Percentiles rank a stretch among this genome's conserved stretches.
Evolutionary conservation across 2,888 invertebrate species (phyloP).

Genomic region (Hoplodrina blanda): DNA sequence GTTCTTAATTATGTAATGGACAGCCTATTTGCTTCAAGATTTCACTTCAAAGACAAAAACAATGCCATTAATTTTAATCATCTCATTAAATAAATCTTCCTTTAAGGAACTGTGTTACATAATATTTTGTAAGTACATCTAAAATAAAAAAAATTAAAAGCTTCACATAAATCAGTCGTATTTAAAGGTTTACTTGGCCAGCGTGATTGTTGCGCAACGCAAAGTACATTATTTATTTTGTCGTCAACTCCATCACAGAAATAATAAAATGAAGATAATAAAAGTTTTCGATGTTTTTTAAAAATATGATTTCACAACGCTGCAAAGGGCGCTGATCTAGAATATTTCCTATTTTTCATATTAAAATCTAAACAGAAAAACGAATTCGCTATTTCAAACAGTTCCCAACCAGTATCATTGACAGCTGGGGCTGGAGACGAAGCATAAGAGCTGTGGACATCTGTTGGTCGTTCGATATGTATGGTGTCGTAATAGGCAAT

Average conservation of each 20-base stretch:
- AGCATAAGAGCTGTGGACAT: background rate
- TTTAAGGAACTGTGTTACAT: constrained; percentile 44
- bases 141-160: constrained; percentile 58
- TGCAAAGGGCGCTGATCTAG: background rate
- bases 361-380: background rate
- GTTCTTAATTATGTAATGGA: constrained; percentile 9
- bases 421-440: background rate
- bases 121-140: constrained; percentile 47
- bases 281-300: no score
- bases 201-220: constrained; percentile 52
- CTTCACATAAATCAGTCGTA: constrained; percentile 60
- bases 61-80: constrained; percentile 30
- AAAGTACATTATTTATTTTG: constrained; percentile 58
- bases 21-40: constrained; percentile 22
- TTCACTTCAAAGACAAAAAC: constrained; percentile 23
- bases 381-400: background rate
- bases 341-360: background rate
- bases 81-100: constrained; percentile 47
- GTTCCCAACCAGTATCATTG: background rate
- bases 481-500: background rate
- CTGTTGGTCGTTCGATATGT: background rate
- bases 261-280: constrained; percentile 23
- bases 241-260: constrained; percentile 38
- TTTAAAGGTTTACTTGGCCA: constrained; percentile 52
- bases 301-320: background rate